phyloP scores from a whole-genome alignment of 2,888 invertebrate genomes.

The Tetanocera ferruginea region DNA sequence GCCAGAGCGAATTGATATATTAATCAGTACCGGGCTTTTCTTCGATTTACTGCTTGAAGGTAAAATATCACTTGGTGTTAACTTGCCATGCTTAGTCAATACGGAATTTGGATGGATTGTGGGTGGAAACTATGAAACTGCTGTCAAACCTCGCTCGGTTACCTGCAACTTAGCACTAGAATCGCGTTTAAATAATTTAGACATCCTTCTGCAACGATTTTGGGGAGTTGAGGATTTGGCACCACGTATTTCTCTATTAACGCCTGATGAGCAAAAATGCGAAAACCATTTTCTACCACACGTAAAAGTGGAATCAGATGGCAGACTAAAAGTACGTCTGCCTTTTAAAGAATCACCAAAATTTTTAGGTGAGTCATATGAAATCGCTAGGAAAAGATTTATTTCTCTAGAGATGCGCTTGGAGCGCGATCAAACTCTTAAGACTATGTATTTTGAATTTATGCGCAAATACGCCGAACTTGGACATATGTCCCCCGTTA shows the following conservation, averaged over 20 bases:
- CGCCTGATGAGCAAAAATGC: slow-evolving; percentile 20
- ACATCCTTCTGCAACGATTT: not conserved
- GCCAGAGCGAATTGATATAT: slow-evolving; percentile 21
- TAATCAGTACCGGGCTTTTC: slow-evolving; percentile 8
- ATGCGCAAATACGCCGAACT: slow-evolving; percentile 12
- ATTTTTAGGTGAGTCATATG: slow-evolving; percentile 32
- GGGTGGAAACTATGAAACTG: not conserved
- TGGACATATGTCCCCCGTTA: not conserved
- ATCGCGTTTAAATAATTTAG: not conserved
- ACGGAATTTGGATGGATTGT: slow-evolving; percentile 14
- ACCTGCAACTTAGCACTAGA: not conserved
- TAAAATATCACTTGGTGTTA: slow-evolving; percentile 6
- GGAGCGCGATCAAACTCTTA: not conserved
- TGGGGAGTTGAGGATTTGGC: slow-evolving; percentile 32
- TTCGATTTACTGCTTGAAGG: slow-evolving; percentile 17
- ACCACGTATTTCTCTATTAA: slow-evolving; percentile 16
- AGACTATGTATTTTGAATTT: slow-evolving; percentile 26
- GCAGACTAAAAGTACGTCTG: slow-evolving; percentile 17
- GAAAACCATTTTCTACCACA: slow-evolving; percentile 26
- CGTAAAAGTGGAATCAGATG: slow-evolving; percentile 19
- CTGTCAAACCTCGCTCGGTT: slow-evolving; percentile 15
- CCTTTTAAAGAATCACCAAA: not conserved
- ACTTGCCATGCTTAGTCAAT: not conserved
- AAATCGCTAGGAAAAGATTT: too few relatives aligned
- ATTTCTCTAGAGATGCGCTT: not conserved